Evolutionary conservation across 92 coral and sea anemone species (phyloP).

Genomic region (Umimayanthus chanpuru): DNA sequence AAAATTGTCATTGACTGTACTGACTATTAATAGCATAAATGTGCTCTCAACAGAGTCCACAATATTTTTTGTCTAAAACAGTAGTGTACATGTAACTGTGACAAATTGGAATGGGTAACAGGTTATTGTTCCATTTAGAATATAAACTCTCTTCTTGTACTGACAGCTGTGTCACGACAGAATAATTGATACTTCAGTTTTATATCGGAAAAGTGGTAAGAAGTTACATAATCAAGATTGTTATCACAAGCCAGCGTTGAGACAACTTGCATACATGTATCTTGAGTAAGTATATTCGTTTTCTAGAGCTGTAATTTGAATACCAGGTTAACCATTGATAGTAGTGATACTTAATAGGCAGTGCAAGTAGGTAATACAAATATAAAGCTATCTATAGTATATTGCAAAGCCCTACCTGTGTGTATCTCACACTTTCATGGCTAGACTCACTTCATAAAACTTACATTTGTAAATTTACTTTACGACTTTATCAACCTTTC

Average conservation of each 20-base stretch:
- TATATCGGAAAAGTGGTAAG: slow-evolving; percentile 56
- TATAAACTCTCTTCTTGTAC: not conserved
- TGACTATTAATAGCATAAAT: no score
- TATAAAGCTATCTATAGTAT: no score
- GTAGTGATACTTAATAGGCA: not conserved
- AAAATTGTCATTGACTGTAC: no score
- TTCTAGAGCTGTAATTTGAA: not conserved
- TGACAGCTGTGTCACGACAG: slow-evolving; percentile 79
- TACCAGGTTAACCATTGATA: not conserved
- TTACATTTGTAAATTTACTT: no score
- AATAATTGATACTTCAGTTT: slow-evolving; percentile 89
- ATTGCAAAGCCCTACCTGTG: no score
- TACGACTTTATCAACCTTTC: no score
- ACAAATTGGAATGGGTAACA: not conserved
- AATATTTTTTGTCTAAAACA: not conserved
- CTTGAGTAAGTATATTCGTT: slow-evolving; percentile 56
- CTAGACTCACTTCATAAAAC: no score
- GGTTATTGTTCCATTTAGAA: not conserved
- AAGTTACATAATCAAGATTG: not conserved
- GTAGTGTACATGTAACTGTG: not conserved
- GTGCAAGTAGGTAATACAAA: no score
- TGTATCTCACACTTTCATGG: no score
- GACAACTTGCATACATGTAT: slow-evolving; percentile 64
- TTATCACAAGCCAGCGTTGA: slow-evolving; percentile 70
- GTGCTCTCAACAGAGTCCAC: no score